Evolutionary conservation across 1,140 invertebrate species (phyloP), one percentile per base, ranked within the genome.

Genomic region (Mya arenaria): DNA sequence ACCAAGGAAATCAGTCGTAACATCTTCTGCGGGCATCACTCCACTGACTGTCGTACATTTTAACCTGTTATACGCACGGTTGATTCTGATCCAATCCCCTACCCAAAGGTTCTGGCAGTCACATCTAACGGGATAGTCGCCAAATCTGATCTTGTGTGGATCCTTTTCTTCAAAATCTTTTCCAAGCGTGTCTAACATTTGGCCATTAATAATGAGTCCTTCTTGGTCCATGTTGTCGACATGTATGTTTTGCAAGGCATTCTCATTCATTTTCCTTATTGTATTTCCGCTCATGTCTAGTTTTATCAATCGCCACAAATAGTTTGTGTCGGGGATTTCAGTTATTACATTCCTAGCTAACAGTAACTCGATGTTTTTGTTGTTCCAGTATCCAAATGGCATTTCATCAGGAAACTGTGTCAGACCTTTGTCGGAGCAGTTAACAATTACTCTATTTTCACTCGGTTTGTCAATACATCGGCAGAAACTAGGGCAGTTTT

Each of bases 81-180:
- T 62, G 6, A 30, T 4, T 23, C 72, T 30, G 4, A 75, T 44
- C 72, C 72, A 75, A 19, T 75, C 72, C 2, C 72, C 72, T 60
- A 75, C 63, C 72, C 72, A 75, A 15, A 60, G 23, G 39, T 75
- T 75, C 3, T 44, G 32, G 48, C 72, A 75, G 30, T 60, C 58
- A 63, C 72, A 75, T 39, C 30, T 37, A 1, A 75, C 56, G 37
- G 72, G 56, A 44, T 75, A 28, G n/a, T 34, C 19, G 6, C 72
- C 72, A 63, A 75, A 75, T n/a, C n/a, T 75, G 1, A 60, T 25
- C 0, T 30, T 0, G 17, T 41, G 41, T 2, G 72, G 72, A 36
- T 75, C 58, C 30, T 63, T 23, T 2, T 28, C 15, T 41, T 39
- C n/a, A 15, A 62, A 17, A 41, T 25, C 32, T 10, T 32, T 4